A percentile compares a stretch with the other conserved stretches of the same genome.
Conservation (phyloP, 2,113 vertebrate genomes). For the Orycteropus afer region DNA sequence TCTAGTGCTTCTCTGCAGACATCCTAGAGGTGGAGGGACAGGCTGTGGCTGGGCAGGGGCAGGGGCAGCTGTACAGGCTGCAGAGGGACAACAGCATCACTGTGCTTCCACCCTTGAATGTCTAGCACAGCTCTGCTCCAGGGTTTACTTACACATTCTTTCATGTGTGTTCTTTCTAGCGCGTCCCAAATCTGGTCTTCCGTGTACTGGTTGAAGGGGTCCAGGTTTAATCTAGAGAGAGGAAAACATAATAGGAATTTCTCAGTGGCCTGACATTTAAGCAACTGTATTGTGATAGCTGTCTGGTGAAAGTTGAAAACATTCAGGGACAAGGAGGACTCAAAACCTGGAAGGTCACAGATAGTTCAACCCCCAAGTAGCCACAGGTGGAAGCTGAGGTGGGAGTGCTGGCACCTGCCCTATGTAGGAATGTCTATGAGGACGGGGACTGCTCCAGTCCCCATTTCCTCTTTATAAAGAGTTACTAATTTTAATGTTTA, state of each 20-base stretch:
- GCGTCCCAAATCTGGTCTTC: conserved; percentile 95
- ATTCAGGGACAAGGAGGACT: neutral
- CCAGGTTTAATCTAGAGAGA: conserved; percentile 91
- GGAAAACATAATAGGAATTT: conserved; percentile 36
- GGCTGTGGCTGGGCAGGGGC: neutral
- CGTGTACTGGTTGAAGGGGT: conserved; percentile 92
- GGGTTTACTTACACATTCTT: conserved; percentile 93
- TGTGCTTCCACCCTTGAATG: fast-evolving
- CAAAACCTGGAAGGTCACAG: neutral
- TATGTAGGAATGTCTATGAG: neutral
- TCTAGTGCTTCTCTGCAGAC: neutral
- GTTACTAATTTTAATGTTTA: neutral
- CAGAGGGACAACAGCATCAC: fast-evolving
- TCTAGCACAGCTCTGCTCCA: neutral
- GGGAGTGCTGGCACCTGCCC: too few relatives aligned
- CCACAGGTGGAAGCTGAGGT: neutral
- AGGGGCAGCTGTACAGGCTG: neutral
- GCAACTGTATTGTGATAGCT: neutral
- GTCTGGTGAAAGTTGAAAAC: neutral
- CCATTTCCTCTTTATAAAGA: neutral
- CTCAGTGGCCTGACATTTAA: conserved; percentile 26
- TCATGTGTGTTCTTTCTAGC: conserved; percentile 96
- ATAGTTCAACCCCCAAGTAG: neutral
- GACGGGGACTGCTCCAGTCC: neutral
- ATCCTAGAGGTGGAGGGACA: neutral